A percentile compares a stretch with the other conserved stretches of the same genome.
These are phyloP conservation scores for Drosophila pseudotalamancana DNA, from an alignment of 2,888 invertebrate species.

Conservation along the genomic window DNA sequence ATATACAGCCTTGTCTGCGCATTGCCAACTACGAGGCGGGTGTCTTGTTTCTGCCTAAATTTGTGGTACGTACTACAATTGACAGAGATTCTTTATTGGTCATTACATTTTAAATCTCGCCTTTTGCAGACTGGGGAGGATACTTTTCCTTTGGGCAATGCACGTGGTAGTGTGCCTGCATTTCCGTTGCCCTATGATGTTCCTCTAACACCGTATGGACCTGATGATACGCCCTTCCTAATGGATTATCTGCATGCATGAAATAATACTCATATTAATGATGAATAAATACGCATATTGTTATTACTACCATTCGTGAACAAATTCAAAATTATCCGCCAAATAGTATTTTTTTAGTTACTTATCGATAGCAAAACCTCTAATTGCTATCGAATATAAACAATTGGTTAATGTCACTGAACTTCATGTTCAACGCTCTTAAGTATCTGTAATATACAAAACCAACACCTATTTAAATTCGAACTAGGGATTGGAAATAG, in stretches of 20 bases:
- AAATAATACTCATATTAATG: neutral
- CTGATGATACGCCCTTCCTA: conserved; percentile 89
- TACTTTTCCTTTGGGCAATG: conserved; percentile 86
- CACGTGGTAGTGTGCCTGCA: conserved; percentile 81
- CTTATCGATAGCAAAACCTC: neutral
- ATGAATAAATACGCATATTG: conserved; percentile 5
- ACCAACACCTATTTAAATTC: too few species aligned
- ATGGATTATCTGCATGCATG: conserved; percentile 85
- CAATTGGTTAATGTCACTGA: neutral
- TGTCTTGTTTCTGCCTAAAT: conserved; percentile 93
- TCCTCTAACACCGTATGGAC: conserved; percentile 89
- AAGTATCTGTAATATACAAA: too few species aligned
- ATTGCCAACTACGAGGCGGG: conserved; percentile 96
- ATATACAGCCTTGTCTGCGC: conserved; percentile 87
- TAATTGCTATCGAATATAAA: neutral
- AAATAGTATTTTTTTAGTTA: neutral
- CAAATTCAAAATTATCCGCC: neutral
- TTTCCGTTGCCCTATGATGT: conserved; percentile 92
- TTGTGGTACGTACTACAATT: conserved; percentile 88
- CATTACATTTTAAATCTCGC: neutral
- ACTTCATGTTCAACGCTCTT: too few species aligned
- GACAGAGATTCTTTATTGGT: neutral
- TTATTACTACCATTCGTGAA: neutral
- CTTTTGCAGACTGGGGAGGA: conserved; percentile 86
- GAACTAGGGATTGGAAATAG: too few species aligned